Evolutionary conservation across 2,888 invertebrate genomes (phyloP).

Genomic region (Empis livida): DNA sequence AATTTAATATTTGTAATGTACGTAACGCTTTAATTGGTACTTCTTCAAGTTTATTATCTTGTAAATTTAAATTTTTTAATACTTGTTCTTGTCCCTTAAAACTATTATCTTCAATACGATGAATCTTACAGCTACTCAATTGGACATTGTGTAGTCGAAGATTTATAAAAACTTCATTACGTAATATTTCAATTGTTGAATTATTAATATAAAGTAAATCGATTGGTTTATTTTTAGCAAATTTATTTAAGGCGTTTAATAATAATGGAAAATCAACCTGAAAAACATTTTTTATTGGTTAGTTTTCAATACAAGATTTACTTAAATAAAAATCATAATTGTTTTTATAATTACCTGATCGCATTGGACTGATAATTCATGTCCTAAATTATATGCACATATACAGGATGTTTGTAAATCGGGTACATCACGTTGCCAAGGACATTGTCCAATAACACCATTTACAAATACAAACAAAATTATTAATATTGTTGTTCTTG

Average conservation of each 20-base stretch:
- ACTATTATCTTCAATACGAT: conserved; percentile 53
- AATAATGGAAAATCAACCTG: conserved; percentile 65
- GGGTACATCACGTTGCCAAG: conserved; percentile 64
- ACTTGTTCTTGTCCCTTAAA: conserved; percentile 72
- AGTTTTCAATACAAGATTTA: too few species aligned
- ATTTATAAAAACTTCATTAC: conserved; percentile 53
- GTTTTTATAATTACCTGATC: conserved; percentile 49
- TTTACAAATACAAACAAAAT: not conserved
- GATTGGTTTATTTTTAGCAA: conserved; percentile 52
- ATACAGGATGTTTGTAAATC: conserved; percentile 73
- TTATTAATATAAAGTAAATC: conserved; percentile 83
- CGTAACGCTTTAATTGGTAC: conserved; percentile 64
- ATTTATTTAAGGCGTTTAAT: conserved; percentile 57
- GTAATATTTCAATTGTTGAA: conserved; percentile 58
- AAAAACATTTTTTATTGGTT: conserved; percentile 7
- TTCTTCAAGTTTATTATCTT: conserved; percentile 67
- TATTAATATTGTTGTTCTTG: not conserved
- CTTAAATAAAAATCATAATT: not conserved
- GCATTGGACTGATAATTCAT: conserved; percentile 79
- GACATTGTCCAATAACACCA: conserved; percentile 52
- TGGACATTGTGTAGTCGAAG: conserved; percentile 70
- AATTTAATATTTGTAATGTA: conserved; percentile 53
- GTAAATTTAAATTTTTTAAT: conserved; percentile 71
- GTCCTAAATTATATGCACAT: conserved; percentile 75
- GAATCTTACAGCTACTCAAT: conserved; percentile 69